phyloP scores from a whole-genome alignment of 2,797 vertebrate genomes.

The Crenuchus spilurus region DNA sequence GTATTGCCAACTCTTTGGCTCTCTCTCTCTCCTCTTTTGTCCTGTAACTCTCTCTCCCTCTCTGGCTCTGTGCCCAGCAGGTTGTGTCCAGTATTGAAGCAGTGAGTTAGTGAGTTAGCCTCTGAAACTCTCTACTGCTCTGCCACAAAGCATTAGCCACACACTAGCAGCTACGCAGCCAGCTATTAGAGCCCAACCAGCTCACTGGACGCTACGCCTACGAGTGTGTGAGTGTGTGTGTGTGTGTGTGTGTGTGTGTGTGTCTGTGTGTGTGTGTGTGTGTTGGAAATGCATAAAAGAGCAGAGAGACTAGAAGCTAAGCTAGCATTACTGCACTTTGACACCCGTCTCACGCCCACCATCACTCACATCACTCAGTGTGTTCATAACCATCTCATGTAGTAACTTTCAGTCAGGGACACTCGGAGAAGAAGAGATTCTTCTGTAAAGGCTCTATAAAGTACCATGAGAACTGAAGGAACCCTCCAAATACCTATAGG shows the following conservation, averaged over 20 bases:
- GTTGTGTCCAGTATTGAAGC: not conserved
- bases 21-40: not conserved
- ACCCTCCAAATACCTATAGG: too few species aligned
- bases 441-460: too few species aligned
- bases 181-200: not conserved
- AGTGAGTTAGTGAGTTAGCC: constrained; percentile 55
- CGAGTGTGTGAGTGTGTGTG: not conserved
- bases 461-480: too few species aligned
- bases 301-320: too few species aligned
- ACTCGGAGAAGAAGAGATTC: too few species aligned
- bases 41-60: constrained; percentile 28
- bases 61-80: not conserved
- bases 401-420: too few species aligned
- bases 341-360: too few species aligned
- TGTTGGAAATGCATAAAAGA: too few species aligned
- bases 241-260: not conserved
- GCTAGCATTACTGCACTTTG: not conserved
- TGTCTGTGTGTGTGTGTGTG: not conserved
- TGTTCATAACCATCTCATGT: too few species aligned
- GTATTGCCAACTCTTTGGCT: constrained; percentile 1
- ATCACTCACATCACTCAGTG: too few species aligned
- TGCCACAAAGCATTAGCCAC: constrained; percentile 78
- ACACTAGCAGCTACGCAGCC: constrained; percentile 67
- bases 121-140: constrained; percentile 69
- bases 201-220: not conserved